Evolutionary conservation across 2,888 invertebrate genomes (phyloP).

Genomic region (Antitype chi): DNA sequence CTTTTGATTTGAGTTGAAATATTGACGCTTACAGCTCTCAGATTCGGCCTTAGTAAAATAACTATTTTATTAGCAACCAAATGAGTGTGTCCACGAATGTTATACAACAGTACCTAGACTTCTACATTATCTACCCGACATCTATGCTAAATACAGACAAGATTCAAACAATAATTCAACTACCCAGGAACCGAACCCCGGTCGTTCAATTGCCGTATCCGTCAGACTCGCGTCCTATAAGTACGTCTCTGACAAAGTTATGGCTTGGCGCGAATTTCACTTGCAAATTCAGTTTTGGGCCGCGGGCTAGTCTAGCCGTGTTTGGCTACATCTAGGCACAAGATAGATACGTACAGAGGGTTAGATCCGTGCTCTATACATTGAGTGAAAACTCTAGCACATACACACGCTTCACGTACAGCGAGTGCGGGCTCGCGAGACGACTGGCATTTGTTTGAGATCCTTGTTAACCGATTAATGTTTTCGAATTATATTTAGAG

Average conservation of each 20-base stretch:
- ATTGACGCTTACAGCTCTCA: neutral
- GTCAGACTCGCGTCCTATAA: constrained; percentile 35
- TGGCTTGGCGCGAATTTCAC: constrained; percentile 62
- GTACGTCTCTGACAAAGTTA: constrained; percentile 61
- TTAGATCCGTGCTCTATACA: neutral
- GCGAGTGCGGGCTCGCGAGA: neutral
- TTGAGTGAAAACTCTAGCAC: neutral
- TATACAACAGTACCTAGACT: neutral
- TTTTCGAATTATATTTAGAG: too few relatives aligned
- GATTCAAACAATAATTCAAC: constrained; percentile 43
- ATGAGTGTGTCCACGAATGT: neutral
- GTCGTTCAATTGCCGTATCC: constrained; percentile 49
- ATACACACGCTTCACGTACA: neutral
- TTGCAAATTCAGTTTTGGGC: constrained; percentile 68
- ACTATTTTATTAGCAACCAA: neutral
- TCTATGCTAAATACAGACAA: constrained; percentile 41
- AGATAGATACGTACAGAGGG: constrained; percentile 5
- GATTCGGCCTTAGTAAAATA: neutral
- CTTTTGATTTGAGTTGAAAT: neutral
- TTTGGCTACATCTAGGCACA: constrained; percentile 8
- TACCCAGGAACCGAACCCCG: constrained; percentile 25
- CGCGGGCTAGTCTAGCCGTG: constrained; percentile 50
- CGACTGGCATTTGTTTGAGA: neutral
- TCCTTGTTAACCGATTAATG: too few relatives aligned
- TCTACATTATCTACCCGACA: neutral